Conservation (phyloP, 2,113 vertebrate genomes). For the Nannobrachium achirus region DNA sequence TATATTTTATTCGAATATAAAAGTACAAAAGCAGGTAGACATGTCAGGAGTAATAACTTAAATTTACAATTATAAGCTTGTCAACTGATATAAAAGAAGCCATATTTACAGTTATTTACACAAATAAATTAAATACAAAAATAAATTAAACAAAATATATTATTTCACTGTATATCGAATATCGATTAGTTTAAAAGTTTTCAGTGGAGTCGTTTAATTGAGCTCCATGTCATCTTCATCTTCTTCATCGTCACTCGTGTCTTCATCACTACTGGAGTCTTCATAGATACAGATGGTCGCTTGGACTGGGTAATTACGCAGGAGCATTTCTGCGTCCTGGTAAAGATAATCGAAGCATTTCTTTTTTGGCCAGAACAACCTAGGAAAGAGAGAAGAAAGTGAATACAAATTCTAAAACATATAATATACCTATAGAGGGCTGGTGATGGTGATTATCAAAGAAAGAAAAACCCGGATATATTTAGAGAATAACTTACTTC, state of each 20-base stretch:
- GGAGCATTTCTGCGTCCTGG: slow-evolving; percentile 88
- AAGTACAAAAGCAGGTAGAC: slow-evolving; percentile 56
- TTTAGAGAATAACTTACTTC: slow-evolving; percentile 77
- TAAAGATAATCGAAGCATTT: slow-evolving; percentile 92
- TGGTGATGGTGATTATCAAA: too few species aligned
- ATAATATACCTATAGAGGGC: not conserved
- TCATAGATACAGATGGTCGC: slow-evolving; percentile 91
- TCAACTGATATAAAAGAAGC: not conserved
- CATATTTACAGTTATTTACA: slow-evolving; percentile 15
- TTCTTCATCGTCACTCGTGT: slow-evolving; percentile 77
- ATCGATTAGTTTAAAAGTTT: not conserved
- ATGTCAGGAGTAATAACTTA: slow-evolving; percentile 69
- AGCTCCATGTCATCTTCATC: slow-evolving; percentile 58
- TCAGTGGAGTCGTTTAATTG: slow-evolving; percentile 35
- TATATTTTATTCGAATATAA: slow-evolving; percentile 57
- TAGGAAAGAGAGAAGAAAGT: slow-evolving; percentile 69
- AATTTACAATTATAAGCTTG: slow-evolving; percentile 26
- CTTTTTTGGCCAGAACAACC: slow-evolving; percentile 92
- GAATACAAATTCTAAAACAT: not conserved
- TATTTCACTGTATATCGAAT: not conserved
- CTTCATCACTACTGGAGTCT: slow-evolving; percentile 88
- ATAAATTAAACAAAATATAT: slow-evolving; percentile 13
- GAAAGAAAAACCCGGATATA: not conserved
- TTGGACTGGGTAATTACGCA: slow-evolving; percentile 89
- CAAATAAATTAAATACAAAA: slow-evolving; percentile 10